Evolutionary conservation across 2,888 invertebrate genomes (phyloP).

Genomic region (Pristionchus fissidentatus): DNA sequence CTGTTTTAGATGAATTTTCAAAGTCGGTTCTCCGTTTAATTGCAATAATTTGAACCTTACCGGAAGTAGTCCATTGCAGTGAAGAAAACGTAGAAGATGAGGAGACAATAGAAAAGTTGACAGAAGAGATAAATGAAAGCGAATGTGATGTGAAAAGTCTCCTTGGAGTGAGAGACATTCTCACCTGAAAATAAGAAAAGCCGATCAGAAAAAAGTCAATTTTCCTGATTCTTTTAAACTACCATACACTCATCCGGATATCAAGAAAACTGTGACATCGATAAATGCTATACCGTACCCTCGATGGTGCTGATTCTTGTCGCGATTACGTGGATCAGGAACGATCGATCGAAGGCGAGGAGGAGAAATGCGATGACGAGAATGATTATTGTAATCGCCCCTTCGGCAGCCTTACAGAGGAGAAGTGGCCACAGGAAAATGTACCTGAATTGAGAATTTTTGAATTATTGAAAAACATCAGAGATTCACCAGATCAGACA

Average conservation of each 20-base stretch:
- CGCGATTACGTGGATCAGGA: conserved; percentile 18
- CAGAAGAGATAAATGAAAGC: conserved; percentile 43
- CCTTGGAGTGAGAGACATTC: conserved; percentile 31
- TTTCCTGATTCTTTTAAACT: too few species aligned
- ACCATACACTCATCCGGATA: too few species aligned
- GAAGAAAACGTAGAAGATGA: conserved; percentile 40
- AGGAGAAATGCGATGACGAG: conserved; percentile 13
- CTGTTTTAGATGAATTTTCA: too few species aligned
- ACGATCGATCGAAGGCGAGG: background rate
- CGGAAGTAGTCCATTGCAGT: conserved; percentile 24
- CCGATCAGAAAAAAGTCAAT: too few species aligned
- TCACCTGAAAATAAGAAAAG: background rate
- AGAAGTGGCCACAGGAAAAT: conserved; percentile 42
- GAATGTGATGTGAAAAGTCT: conserved; percentile 6
- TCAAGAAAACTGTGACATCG: background rate
- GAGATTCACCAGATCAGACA: background rate
- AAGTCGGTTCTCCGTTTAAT: background rate
- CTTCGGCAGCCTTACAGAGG: conserved; percentile 38
- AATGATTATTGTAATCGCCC: conserved; percentile 15
- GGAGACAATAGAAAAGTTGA: conserved; percentile 42
- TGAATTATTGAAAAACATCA: background rate
- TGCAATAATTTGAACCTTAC: background rate
- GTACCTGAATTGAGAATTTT: conserved; percentile 32
- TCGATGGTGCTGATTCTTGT: conserved; percentile 28
- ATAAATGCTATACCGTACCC: background rate